These are phyloP conservation scores for Adelognathus sp. DNA, from an alignment of 2,888 invertebrate genomes.

Conservation along the genomic window DNA sequence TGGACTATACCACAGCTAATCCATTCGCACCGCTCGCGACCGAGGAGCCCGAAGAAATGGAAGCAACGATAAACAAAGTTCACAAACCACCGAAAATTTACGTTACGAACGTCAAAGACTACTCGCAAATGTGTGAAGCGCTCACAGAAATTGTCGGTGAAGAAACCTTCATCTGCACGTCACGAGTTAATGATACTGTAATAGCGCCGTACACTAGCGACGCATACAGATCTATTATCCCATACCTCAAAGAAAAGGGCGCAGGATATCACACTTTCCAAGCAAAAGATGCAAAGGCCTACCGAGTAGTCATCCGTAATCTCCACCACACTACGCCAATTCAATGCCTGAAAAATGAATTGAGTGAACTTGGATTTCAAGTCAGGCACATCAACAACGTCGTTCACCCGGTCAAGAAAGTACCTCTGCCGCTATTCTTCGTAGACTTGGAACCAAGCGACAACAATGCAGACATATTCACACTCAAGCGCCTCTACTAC, in stretches of 20 bases:
- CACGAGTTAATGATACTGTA: neutral
- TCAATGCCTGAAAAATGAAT: conserved; percentile 43
- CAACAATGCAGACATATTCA: conserved; percentile 54
- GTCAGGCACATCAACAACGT: conserved; percentile 43
- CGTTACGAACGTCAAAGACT: conserved; percentile 5
- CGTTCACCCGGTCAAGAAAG: conserved; percentile 44
- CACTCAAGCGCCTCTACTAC: conserved; percentile 36
- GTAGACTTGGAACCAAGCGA: conserved; percentile 53
- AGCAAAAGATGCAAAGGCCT: conserved; percentile 39
- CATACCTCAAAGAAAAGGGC: neutral
- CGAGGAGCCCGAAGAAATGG: neutral
- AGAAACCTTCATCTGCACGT: neutral
- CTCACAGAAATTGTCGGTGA: conserved; percentile 4
- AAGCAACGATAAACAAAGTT: neutral
- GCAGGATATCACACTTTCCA: conserved; percentile 48
- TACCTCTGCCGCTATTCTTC: conserved; percentile 52
- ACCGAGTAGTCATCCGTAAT: conserved; percentile 46
- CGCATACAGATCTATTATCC: neutral
- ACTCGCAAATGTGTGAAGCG: conserved; percentile 1
- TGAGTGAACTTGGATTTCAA: conserved; percentile 35
- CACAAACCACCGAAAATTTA: conserved; percentile 13
- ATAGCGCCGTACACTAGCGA: neutral
- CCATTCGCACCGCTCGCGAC: neutral
- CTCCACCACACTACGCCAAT: conserved; percentile 35
- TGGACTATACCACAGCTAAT: neutral